A percentile compares a stretch with the other conserved stretches of the same genome.
These are phyloP conservation scores for Pseudachorutes palmiensis DNA, from an alignment of 1,140 invertebrate species.

Conservation along the genomic window DNA sequence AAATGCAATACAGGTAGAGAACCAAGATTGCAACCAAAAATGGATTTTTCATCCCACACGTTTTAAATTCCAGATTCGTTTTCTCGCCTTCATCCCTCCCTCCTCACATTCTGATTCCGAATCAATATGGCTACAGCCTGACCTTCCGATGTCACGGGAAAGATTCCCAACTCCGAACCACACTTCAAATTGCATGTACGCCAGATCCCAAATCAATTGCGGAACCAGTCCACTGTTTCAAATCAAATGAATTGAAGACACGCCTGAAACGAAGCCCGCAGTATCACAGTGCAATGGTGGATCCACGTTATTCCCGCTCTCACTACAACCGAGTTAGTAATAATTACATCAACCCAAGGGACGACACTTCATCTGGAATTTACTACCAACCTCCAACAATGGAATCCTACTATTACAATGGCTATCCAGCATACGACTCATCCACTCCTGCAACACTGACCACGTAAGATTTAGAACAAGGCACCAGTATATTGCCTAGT, in stretches of 20 bases:
- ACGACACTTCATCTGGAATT: not conserved
- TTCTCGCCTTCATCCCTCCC: conserved; percentile 30
- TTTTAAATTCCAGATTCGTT: too few species aligned
- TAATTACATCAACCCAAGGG: not conserved
- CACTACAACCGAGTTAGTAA: not conserved
- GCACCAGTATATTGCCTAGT: conserved; percentile 12
- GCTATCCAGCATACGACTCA: not conserved
- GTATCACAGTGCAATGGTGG: too few species aligned
- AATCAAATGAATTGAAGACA: conserved; percentile 14
- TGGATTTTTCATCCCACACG: too few species aligned
- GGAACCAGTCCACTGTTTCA: conserved; percentile 24
- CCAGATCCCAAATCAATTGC: conserved; percentile 17
- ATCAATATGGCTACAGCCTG: conserved; percentile 36
- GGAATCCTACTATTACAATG: too few species aligned
- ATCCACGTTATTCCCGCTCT: too few species aligned
- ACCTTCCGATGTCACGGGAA: conserved; percentile 26
- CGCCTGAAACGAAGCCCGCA: not conserved
- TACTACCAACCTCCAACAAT: too few species aligned
- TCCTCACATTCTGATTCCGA: conserved; percentile 27
- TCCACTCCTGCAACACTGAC: not conserved
- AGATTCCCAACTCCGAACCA: not conserved
- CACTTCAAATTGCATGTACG: conserved; percentile 31
- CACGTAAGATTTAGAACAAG: too few species aligned
- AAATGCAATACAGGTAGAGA: conserved; percentile 17
- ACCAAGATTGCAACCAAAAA: too few species aligned